Evolutionary conservation across 2,888 invertebrate genomes (phyloP).

Genomic region (Apotomis turbidana): DNA sequence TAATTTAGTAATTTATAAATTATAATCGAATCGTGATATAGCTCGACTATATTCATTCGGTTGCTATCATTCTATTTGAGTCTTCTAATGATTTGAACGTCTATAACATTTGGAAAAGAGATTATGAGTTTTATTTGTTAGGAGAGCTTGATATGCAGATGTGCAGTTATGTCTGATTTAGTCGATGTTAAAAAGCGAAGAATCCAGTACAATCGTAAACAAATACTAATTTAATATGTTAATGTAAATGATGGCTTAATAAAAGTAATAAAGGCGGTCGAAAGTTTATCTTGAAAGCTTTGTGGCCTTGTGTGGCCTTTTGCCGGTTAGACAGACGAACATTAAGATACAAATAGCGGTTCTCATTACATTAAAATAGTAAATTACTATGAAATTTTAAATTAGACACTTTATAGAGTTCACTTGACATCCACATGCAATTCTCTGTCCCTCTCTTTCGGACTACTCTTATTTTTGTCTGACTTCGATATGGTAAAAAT

Average conservation of each 20-base stretch:
- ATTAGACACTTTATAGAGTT: no score
- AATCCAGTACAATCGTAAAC: conserved; percentile 52
- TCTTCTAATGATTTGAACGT: background rate
- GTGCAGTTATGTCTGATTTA: conserved; percentile 33
- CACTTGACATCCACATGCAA: no score
- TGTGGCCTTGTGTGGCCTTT: conserved; percentile 14
- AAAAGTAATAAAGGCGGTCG: conserved; percentile 59
- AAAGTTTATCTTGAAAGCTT: conserved; percentile 36
- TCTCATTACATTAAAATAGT: background rate
- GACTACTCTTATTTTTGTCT: no score
- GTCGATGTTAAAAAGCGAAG: conserved; percentile 41
- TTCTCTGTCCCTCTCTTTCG: no score
- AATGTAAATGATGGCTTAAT: conserved; percentile 64
- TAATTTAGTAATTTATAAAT: no score
- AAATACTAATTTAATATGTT: conserved; percentile 64
- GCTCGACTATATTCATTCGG: conserved; percentile 6
- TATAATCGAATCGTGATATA: background rate
- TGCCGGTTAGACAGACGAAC: background rate
- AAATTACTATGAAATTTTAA: background rate
- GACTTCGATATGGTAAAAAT: no score
- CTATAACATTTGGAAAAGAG: conserved; percentile 1
- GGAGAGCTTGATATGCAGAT: conserved; percentile 34
- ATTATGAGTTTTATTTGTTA: conserved; percentile 22
- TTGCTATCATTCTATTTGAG: background rate
- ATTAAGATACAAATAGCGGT: background rate